phyloP scores from a whole-genome alignment of 92 coral and sea anemone species.

The Epizoanthus stellaris region DNA sequence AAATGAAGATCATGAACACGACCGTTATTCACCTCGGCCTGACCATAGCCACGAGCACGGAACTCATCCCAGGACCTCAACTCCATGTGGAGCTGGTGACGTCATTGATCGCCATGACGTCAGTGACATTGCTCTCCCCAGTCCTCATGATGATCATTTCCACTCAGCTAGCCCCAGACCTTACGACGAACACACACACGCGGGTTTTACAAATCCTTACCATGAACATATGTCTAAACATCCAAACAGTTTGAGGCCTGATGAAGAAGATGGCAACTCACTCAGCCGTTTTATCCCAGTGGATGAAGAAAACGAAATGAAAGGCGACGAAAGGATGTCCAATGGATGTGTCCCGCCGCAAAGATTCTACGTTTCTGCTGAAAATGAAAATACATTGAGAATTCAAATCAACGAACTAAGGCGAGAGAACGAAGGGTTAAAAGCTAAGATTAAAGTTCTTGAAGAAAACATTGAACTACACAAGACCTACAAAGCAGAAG shows the following conservation, averaged over 20 bases:
- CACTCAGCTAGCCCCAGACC: neutral
- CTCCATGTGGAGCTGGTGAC: neutral
- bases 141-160: neutral
- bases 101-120: too few relatives aligned
- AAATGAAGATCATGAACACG: neutral
- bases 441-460: constrained; percentile 85
- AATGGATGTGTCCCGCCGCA: neutral
- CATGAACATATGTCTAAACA: neutral
- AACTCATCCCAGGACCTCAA: neutral
- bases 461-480: constrained; percentile 93
- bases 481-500: constrained; percentile 87
- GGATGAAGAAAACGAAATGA: neutral
- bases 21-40: neutral
- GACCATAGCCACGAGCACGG: neutral
- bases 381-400: constrained; percentile 62
- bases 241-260: neutral
- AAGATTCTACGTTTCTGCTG: constrained; percentile 46
- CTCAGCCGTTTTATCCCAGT: constrained; percentile 6
- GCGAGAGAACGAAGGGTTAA: constrained; percentile 88
- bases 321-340: constrained; percentile 12
- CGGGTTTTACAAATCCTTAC: neutral
- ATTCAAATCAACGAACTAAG: constrained; percentile 65
- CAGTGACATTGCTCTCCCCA: neutral
- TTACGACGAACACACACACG: neutral
- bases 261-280: neutral